Base-by-base conservation (phyloP, 1,140 invertebrate species). In the Drosophila virilis region DNA sequence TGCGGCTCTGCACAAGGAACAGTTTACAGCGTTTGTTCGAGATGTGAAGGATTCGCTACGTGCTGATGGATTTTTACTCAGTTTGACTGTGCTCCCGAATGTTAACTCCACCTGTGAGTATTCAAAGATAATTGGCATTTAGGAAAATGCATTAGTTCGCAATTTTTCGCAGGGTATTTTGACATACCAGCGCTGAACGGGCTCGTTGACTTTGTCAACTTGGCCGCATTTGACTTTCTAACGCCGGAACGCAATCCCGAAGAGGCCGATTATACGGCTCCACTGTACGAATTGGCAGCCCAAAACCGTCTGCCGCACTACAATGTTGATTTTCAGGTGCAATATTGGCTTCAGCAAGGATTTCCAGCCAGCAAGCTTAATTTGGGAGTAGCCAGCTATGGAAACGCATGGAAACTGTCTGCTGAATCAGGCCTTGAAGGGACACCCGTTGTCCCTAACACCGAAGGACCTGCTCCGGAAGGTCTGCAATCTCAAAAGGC, bases 311-410 rank as follows among this genome's bases (percentile, higher is more conserved):
- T 95, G 69, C 92, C 93, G 0, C 93, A 95, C 13, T 94, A 95
- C 45, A 97, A 96, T 82, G 93, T 94, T 32, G 95, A 97, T 40
- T 93, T 92, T 32, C 93, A 94, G 77, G 94, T 96, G 1, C 93
- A 91, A 38, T 93, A 94, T 85, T 95, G 95, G 95, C 48, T 95
- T 1, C 92, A 94, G 28, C 92, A 94, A 52, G 95, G 95, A 13
- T 95, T 94, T 12, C 94, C 95, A 22, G 94, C 94, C 1, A 93
- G 92, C 10, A 98, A 98, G 92, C 92, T 99, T 0, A 94, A 98
- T 5, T 79, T 98, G 2, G 97, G 97, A 2, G 95, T 99, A 42
- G 95, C 97, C 0, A 95, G 96, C 0, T 97, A 95, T 85, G 98
- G 95, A 0, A 95, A 96, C 50, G 96, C 96, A 0, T 99, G 97